phyloP scores from a whole-genome alignment of 1,140 invertebrate species.

The Platyura marginata region DNA sequence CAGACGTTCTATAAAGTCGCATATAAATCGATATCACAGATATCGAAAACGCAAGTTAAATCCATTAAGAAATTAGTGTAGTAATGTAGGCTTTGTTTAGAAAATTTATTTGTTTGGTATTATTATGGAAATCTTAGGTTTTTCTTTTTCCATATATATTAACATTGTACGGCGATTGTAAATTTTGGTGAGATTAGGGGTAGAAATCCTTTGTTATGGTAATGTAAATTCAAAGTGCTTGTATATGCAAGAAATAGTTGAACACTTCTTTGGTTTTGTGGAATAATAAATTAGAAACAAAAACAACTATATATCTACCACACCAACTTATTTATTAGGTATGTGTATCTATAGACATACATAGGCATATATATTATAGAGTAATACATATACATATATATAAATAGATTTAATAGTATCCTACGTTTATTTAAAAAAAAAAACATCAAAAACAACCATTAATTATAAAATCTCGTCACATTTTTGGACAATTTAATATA shows the following conservation, averaged over 20 bases:
- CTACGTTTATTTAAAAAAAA: too few relatives aligned
- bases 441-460: too few relatives aligned
- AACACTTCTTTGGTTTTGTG: too few relatives aligned
- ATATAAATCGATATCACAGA: not conserved
- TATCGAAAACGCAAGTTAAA: not conserved
- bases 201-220: not conserved
- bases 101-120: not conserved
- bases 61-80: not conserved
- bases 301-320: too few relatives aligned
- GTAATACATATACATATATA: too few relatives aligned
- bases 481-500: too few relatives aligned
- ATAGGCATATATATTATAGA: too few relatives aligned
- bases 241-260: too few relatives aligned
- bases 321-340: not conserved
- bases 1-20: too few relatives aligned
- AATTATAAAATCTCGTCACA: too few relatives aligned
- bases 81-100: not conserved
- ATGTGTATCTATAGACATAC: not conserved
- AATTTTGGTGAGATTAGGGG: not conserved
- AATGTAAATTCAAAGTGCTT: not conserved
- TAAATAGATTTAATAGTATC: too few relatives aligned
- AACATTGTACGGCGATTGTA: not conserved
- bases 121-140: not conserved
- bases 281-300: too few relatives aligned
- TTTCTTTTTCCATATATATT: not conserved